These are phyloP conservation scores for Cantharis lateralis DNA, from an alignment of 2,888 invertebrate species.

Conservation along the genomic window DNA sequence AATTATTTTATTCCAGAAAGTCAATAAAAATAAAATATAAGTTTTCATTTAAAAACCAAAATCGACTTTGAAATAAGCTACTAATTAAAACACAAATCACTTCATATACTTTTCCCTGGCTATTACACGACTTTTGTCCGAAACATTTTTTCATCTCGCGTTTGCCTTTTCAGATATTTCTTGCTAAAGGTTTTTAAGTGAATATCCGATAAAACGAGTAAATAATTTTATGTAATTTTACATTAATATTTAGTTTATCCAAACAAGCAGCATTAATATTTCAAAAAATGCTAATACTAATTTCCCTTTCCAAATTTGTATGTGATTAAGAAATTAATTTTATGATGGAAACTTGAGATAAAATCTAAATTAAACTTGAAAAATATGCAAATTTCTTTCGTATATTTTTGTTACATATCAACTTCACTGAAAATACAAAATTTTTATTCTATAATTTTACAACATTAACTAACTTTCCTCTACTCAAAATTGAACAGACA, in stretches of 20 bases:
- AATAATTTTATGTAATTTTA: background rate
- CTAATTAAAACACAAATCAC: too few species aligned
- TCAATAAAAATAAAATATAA: too few species aligned
- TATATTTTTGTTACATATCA: background rate
- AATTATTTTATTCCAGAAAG: too few species aligned
- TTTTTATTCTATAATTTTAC: background rate
- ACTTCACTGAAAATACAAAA: background rate
- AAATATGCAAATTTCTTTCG: background rate
- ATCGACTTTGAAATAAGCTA: too few species aligned
- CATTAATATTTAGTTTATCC: background rate
- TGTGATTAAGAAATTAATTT: background rate
- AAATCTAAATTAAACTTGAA: background rate
- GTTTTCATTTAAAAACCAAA: too few species aligned
- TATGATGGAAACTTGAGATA: background rate
- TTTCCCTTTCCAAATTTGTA: background rate
- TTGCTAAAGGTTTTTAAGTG: too few species aligned
- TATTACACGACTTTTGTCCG: too few species aligned
- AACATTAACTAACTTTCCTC: background rate
- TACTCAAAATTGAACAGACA: too few species aligned
- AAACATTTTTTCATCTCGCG: too few species aligned
- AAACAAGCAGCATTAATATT: background rate
- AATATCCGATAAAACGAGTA: background rate
- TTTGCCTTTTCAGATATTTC: too few species aligned
- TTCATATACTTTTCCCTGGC: too few species aligned
- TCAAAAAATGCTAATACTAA: background rate